Evolutionary conservation across 2,113 vertebrate genomes (phyloP).

Genomic region (Amphiprion percula): DNA sequence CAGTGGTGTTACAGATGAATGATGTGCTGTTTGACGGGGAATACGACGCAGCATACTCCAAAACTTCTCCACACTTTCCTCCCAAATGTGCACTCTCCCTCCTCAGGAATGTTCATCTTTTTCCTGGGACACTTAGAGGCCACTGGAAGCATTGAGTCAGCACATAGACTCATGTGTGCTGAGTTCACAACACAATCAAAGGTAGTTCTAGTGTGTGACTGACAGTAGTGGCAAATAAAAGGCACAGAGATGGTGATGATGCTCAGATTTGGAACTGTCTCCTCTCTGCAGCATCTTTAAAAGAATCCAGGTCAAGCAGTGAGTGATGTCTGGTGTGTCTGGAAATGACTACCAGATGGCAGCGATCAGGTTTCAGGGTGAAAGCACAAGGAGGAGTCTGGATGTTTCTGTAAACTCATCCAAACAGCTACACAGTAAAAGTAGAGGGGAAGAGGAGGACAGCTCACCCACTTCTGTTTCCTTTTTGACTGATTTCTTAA

Average conservation of each 20-base stretch:
- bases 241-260: slow-evolving; percentile 46
- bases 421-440: slow-evolving; percentile 68
- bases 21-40: slow-evolving; percentile 57
- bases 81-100: slow-evolving; percentile 54
- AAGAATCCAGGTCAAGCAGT: slow-evolving; percentile 79
- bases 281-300: slow-evolving; percentile 66
- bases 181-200: slow-evolving; percentile 7
- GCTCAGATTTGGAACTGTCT: slow-evolving; percentile 53
- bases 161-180: slow-evolving; percentile 45
- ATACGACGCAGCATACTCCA: slow-evolving; percentile 59
- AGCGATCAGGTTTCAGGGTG: slow-evolving; percentile 74
- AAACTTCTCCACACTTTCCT: slow-evolving; percentile 59
- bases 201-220: slow-evolving; percentile 9
- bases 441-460: slow-evolving; percentile 52
- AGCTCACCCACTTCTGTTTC: slow-evolving; percentile 24
- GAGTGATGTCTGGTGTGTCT: slow-evolving; percentile 66
- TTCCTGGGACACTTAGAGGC: slow-evolving; percentile 54
- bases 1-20: slow-evolving; percentile 50
- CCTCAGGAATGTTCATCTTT: slow-evolving; percentile 74
- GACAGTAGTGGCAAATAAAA: slow-evolving; percentile 6
- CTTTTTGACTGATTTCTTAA: slow-evolving; percentile 3
- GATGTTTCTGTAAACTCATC: slow-evolving; percentile 76
- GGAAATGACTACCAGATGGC: slow-evolving; percentile 82
- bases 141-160: slow-evolving; percentile 79
- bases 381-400: slow-evolving; percentile 50